Evolutionary conservation across 2,797 vertebrate genomes (phyloP).

Genomic region (Dryobates pubescens): DNA sequence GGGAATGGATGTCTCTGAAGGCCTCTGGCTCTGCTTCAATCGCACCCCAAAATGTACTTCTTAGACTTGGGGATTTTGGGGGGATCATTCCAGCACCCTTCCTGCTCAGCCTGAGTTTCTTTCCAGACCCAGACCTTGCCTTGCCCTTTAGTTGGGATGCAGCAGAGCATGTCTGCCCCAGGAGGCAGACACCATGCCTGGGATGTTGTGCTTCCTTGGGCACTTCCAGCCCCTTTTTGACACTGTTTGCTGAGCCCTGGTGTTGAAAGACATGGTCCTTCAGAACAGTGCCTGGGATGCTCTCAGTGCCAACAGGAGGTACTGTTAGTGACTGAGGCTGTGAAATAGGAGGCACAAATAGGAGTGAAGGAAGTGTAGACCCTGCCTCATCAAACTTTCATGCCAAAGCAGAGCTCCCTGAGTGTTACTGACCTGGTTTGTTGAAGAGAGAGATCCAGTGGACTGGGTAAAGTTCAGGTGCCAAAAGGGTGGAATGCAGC

Average conservation of each 20-base stretch:
- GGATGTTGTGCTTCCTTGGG: neutral
- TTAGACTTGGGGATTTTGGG: neutral
- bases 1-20: neutral
- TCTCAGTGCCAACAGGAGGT: neutral
- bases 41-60: neutral
- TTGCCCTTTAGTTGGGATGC: neutral
- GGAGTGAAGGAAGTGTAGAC: neutral
- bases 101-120: neutral
- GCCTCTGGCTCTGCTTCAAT: accelerated
- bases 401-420: neutral
- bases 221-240: neutral
- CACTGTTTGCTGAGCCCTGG: neutral
- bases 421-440: accelerated
- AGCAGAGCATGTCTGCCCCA: accelerated
- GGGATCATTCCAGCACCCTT: neutral
- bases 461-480: neutral
- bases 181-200: neutral
- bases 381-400: neutral
- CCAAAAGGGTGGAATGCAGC: neutral
- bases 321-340: neutral
- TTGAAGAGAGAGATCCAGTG: neutral
- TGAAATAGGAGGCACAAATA: neutral
- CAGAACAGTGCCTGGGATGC: neutral
- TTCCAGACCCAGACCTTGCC: neutral
- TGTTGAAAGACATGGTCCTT: accelerated